These are phyloP conservation scores for Channa striata DNA, from an alignment of 2,797 vertebrate genomes.

Conservation along the genomic window DNA sequence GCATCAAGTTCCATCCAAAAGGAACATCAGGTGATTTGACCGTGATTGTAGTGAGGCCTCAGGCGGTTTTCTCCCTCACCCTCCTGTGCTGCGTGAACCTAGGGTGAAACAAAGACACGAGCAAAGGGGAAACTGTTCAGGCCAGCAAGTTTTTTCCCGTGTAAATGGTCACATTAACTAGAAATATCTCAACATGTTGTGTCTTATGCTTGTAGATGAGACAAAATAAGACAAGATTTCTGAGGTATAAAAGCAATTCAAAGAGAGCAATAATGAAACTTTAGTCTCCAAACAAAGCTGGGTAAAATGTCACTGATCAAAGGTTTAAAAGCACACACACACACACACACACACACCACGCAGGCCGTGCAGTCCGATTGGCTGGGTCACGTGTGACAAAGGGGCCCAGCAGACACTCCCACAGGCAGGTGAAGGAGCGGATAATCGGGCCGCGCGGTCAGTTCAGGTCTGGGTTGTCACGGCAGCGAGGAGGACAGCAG, in stretches of 20 bases:
- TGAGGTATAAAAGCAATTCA: not conserved
- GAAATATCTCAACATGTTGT: not conserved
- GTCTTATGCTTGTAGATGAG: not conserved
- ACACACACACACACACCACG: slow-evolving; percentile 8
- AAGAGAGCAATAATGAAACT: not conserved
- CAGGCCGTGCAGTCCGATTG: slow-evolving; percentile 58
- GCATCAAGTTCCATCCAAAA: not conserved
- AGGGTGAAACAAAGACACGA: not conserved
- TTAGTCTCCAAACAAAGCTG: slow-evolving; percentile 25
- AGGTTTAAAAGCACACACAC: slow-evolving; percentile 46
- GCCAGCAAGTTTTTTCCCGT: slow-evolving; percentile 7
- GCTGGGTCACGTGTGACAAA: slow-evolving; percentile 53
- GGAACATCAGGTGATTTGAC: not conserved
- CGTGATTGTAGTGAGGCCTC: not conserved
- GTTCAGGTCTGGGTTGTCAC: slow-evolving; percentile 11
- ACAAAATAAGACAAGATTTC: not conserved
- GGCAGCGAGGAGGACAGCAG: not conserved
- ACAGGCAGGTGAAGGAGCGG: slow-evolving; percentile 53
- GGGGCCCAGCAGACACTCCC: slow-evolving; percentile 42
- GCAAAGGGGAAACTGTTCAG: slow-evolving; percentile 9
- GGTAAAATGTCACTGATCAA: slow-evolving; percentile 45
- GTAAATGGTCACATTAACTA: slow-evolving; percentile 33
- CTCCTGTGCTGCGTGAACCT: not conserved
- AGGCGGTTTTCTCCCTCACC: not conserved
- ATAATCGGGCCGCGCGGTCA: slow-evolving; percentile 34